Base-by-base conservation (phyloP, 1,140 invertebrate species). In the Sitophilus oryzae region DNA sequence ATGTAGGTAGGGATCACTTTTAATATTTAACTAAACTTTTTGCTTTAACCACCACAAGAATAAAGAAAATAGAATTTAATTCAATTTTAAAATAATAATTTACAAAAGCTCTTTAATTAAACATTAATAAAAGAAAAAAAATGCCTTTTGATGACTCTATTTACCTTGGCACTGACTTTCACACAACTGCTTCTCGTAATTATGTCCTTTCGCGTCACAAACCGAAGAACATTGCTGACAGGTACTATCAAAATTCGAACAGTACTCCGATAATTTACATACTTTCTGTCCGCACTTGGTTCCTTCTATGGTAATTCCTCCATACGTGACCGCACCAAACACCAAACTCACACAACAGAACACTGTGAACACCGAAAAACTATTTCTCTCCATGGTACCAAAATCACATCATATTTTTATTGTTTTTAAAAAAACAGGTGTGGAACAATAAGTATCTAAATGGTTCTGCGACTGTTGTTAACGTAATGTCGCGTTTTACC, bases 121-220 rank as follows among this genome's bases (percentile, higher is more conserved):
- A n/a, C n/a, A n/a, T n/a, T n/a, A n/a, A n/a, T n/a, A n/a, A n/a
- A n/a, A n/a, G n/a, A n/a, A n/a, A n/a, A n/a, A n/a, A n/a, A n/a
- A n/a, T n/a, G n/a, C n/a, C n/a, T n/a, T n/a, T n/a, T n/a, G n/a
- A n/a, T n/a, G n/a, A n/a, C n/a, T 15, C 20, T 18, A 56, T 44
- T 52, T 61, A 67, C 66, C 60, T 66, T 67, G 66, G 43, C 66
- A 67, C 16, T 59, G 43, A 36, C 52, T 59, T 16, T 58, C 56
- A 45, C 66, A 67, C 9, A 48, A 10, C 1, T 2, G 30, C 19
- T 52, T 35, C 25, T 67, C 62, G 22, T 57, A 64, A 55, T 64
- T 67, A 21, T 67, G 58, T 19, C 41, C 44, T 8, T 25, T 20
- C 14, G 15, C 44, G 16, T 56, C 20, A 48, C 64, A 66, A 21